A percentile compares a stretch with the other conserved stretches of the same genome.
These are phyloP conservation scores for Sebastes reedi DNA, from an alignment of 2,797 vertebrate genomes.

Conservation along the genomic window DNA sequence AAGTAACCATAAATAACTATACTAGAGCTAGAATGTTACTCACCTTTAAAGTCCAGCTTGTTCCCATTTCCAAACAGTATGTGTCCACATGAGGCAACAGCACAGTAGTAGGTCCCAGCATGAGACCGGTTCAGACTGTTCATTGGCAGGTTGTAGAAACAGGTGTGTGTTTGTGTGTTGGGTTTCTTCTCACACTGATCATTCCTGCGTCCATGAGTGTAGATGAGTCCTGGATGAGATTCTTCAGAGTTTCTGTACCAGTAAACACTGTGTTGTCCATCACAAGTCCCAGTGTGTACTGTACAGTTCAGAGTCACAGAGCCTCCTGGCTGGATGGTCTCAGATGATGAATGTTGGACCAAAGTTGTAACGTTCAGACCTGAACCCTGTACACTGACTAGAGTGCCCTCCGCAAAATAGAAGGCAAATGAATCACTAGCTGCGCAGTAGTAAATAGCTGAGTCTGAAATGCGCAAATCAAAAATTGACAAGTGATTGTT, in stretches of 20 bases:
- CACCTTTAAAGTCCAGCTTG: not conserved
- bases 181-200: slow-evolving; percentile 32
- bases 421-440: rapidly evolving
- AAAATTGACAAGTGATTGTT: not conserved
- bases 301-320: slow-evolving; percentile 59
- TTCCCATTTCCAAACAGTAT: slow-evolving; percentile 50
- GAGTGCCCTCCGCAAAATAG: not conserved
- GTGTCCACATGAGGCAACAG: slow-evolving; percentile 60
- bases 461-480: not conserved
- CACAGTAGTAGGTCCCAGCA: slow-evolving; percentile 60
- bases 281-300: slow-evolving; percentile 50
- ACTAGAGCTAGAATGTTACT: not conserved
- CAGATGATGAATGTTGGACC: slow-evolving; percentile 21
- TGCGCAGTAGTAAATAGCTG: slow-evolving; percentile 9
- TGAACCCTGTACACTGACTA: not conserved
- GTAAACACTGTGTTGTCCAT: slow-evolving; percentile 51
- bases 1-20: not conserved
- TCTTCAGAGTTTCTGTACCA: slow-evolving; percentile 49
- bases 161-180: not conserved
- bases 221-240: slow-evolving; percentile 43
- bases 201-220: slow-evolving; percentile 28
- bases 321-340: slow-evolving; percentile 30
- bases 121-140: slow-evolving; percentile 6
- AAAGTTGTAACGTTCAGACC: not conserved
- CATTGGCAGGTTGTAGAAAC: slow-evolving; percentile 4